A percentile compares a stretch with the other conserved stretches of the same genome.
These are phyloP conservation scores for Plectropomus leopardus DNA, from an alignment of 2,113 vertebrate genomes.

Conservation along the genomic window DNA sequence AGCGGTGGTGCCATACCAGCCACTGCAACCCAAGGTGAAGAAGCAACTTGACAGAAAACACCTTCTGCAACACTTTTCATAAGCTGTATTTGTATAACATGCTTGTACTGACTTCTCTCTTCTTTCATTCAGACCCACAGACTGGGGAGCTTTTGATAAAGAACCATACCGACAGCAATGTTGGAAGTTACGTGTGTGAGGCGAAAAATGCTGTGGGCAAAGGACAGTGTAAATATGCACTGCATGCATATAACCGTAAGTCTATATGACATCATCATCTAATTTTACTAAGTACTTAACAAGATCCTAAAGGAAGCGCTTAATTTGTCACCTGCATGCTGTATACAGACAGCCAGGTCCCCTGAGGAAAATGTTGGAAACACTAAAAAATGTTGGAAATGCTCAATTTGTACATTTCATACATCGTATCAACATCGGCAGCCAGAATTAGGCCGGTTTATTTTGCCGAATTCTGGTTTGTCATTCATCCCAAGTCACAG, in stretches of 20 bases:
- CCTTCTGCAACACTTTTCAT: neutral
- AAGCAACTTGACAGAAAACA: neutral
- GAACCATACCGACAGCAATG: conserved; percentile 83
- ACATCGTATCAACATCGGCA: too few relatives aligned
- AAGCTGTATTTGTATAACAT: conserved; percentile 7
- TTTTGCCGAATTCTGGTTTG: too few relatives aligned
- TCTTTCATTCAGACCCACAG: conserved; percentile 75
- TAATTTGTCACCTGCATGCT: neutral
- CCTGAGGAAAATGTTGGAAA: too few relatives aligned
- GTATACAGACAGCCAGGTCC: too few relatives aligned
- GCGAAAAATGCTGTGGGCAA: conserved; percentile 89
- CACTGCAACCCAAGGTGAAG: conserved; percentile 70
- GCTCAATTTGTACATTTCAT: too few relatives aligned
- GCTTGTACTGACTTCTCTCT: conserved; percentile 17
- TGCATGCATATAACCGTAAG: conserved; percentile 85
- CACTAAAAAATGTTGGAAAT: too few relatives aligned
- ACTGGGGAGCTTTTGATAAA: conserved; percentile 87
- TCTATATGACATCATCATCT: conserved; percentile 28
- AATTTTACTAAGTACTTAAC: conserved; percentile 27
- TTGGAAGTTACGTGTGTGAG: conserved; percentile 88
- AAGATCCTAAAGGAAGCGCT: neutral
- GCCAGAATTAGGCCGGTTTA: too few relatives aligned
- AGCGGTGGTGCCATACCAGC: conserved; percentile 73
- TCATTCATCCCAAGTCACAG: too few relatives aligned
- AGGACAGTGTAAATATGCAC: conserved; percentile 83